A percentile compares a stretch with the other conserved stretches of the same genome.
Evolutionary conservation across 2,797 vertebrate species (phyloP).

Genomic region (Paratrypauchen microcephalus): DNA sequence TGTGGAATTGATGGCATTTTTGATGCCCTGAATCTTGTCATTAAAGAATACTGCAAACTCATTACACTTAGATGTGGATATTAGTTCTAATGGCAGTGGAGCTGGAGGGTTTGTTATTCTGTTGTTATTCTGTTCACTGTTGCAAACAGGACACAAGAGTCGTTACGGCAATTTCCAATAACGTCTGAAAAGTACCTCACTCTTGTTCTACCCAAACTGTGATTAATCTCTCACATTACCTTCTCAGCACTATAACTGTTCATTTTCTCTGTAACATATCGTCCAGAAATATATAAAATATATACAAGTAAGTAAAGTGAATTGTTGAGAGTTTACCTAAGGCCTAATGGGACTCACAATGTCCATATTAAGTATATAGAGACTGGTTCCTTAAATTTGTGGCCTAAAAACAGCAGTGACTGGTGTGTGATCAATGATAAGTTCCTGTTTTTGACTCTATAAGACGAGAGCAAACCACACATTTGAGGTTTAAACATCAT

Average conservation of each 20-base stretch:
- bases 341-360: not conserved
- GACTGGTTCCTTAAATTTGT: conserved; percentile 49
- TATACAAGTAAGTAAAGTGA: not conserved
- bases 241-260: not conserved
- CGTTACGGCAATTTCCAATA: too few relatives aligned
- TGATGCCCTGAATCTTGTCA: too few relatives aligned
- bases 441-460: conserved; percentile 57
- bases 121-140: too few relatives aligned
- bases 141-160: too few relatives aligned
- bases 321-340: not conserved
- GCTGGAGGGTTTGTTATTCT: too few relatives aligned
- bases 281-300: not conserved
- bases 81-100: too few relatives aligned
- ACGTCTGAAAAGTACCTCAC: too few relatives aligned
- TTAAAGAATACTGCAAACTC: too few relatives aligned
- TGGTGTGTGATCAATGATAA: conserved; percentile 40
- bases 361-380: not conserved
- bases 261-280: not conserved
- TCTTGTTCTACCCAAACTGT: too few relatives aligned
- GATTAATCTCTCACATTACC: not conserved
- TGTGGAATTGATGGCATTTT: too few relatives aligned
- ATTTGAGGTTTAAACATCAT: conserved; percentile 11
- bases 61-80: too few relatives aligned
- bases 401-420: conserved; percentile 49
- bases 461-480: conserved; percentile 13